A percentile compares a stretch with the other conserved stretches of the same genome.
Evolutionary conservation across 2,113 vertebrate genomes (phyloP).

Genomic region (Menidia beryllina): DNA sequence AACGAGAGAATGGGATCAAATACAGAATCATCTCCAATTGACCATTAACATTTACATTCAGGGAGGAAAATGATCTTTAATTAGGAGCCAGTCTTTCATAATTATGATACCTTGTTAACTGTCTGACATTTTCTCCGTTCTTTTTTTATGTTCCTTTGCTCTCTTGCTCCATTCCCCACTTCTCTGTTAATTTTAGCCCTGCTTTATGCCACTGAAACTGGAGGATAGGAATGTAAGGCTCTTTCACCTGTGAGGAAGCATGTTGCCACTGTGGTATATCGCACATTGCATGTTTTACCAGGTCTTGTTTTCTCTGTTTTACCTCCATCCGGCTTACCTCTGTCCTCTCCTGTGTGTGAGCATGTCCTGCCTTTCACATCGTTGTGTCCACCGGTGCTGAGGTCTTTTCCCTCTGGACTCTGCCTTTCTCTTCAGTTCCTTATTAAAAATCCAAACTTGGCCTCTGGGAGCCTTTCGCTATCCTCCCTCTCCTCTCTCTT

Average conservation of each 20-base stretch:
- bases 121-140: no score
- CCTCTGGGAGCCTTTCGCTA: constrained; percentile 42
- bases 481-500: constrained; percentile 29
- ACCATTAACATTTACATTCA: constrained; percentile 50
- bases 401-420: constrained; percentile 46
- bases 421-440: constrained; percentile 50
- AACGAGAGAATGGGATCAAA: constrained; percentile 21
- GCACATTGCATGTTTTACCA: not conserved
- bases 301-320: constrained; percentile 6
- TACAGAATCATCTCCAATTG: constrained; percentile 24
- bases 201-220: not conserved
- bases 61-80: constrained; percentile 29
- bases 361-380: constrained; percentile 19
- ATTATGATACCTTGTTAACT: not conserved
- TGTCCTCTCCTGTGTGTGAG: constrained; percentile 31
- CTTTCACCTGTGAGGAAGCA: no score
- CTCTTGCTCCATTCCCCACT: not conserved
- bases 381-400: constrained; percentile 38
- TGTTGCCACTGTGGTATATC: not conserved
- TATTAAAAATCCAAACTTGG: constrained; percentile 62
- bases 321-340: constrained; percentile 18
- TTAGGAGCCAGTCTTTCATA: not conserved
- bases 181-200: not conserved
- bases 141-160: not conserved
- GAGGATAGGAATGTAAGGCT: no score